A percentile compares a stretch with the other conserved stretches of the same genome.
Evolutionary conservation across 2,113 vertebrate genomes (phyloP).

Genomic region (Alosa alosa): DNA sequence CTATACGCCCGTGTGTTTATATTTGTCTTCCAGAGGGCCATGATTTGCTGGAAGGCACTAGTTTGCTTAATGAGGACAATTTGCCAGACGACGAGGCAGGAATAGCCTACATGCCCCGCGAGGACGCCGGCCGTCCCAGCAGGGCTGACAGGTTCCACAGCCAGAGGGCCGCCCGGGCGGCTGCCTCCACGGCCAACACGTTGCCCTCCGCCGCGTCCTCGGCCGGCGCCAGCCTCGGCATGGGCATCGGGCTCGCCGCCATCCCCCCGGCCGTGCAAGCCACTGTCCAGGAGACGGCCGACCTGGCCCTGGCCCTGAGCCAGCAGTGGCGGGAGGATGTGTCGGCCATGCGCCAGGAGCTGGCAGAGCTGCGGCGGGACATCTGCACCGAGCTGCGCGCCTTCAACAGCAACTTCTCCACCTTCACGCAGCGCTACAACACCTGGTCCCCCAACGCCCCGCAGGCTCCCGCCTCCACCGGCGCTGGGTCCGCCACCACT

Average conservation of each 20-base stretch:
- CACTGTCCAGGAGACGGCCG: slow-evolving; percentile 73
- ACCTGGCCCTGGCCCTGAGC: slow-evolving; percentile 72
- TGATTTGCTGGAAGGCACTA: slow-evolving; percentile 75
- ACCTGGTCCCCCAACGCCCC: slow-evolving; percentile 71
- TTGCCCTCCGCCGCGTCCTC: slow-evolving; percentile 65
- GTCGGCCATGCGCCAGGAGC: slow-evolving; percentile 73
- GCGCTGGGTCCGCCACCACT: slow-evolving; percentile 22
- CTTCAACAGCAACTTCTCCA: slow-evolving; percentile 77
- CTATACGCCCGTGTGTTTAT: slow-evolving; percentile 68
- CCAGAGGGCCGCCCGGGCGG: slow-evolving; percentile 56
- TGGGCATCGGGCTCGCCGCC: background rate
- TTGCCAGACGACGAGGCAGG: slow-evolving; percentile 68
- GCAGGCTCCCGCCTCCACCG: slow-evolving; percentile 37
- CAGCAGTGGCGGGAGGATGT: slow-evolving; percentile 79
- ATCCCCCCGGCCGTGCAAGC: slow-evolving; percentile 65
- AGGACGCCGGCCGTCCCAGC: slow-evolving; percentile 67
- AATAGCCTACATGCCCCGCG: slow-evolving; percentile 68
- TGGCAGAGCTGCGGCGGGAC: slow-evolving; percentile 72
- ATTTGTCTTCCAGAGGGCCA: slow-evolving; percentile 82
- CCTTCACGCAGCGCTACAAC: slow-evolving; percentile 75
- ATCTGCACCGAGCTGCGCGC: slow-evolving; percentile 74
- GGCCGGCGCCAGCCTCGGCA: slow-evolving; percentile 52
- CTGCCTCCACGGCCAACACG: slow-evolving; percentile 65
- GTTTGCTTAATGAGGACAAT: slow-evolving; percentile 71
- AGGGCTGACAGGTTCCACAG: slow-evolving; percentile 69